Conservation (phyloP, 2,888 invertebrate genomes). For the Eupithecia centaureata region DNA sequence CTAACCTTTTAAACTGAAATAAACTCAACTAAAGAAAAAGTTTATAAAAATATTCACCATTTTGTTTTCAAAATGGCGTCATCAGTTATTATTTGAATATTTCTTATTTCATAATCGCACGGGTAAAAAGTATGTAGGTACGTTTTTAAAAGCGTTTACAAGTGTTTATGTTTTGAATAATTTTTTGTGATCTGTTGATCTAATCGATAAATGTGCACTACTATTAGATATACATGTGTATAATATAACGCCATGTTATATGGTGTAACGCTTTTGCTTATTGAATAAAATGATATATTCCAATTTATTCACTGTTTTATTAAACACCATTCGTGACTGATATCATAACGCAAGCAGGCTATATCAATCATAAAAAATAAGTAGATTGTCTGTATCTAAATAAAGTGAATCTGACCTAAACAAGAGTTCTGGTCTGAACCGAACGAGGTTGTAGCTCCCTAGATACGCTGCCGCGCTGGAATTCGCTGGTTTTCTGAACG, state of each 20-base stretch:
- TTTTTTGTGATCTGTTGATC: conserved; percentile 69
- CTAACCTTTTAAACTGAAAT: too few relatives aligned
- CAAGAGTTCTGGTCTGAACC: too few relatives aligned
- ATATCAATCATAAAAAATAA: too few relatives aligned
- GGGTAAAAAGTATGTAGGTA: conserved; percentile 45
- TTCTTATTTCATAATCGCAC: conserved; percentile 7
- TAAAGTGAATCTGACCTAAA: too few relatives aligned
- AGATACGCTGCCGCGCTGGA: too few relatives aligned
- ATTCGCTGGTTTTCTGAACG: too few relatives aligned
- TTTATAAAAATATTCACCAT: background rate
- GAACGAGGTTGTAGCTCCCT: too few relatives aligned
- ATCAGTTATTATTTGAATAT: background rate
- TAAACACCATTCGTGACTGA: conserved; percentile 8
- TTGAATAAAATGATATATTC: conserved; percentile 55
- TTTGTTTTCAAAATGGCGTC: conserved; percentile 1
- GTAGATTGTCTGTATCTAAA: too few relatives aligned
- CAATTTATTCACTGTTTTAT: conserved; percentile 46
- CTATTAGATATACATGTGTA: conserved; percentile 59
- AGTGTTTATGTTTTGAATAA: conserved; percentile 41
- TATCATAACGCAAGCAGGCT: too few relatives aligned
- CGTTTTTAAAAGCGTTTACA: conserved; percentile 39
- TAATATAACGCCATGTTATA: conserved; percentile 43
- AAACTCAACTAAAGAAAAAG: too few relatives aligned
- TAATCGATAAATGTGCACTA: conserved; percentile 71
- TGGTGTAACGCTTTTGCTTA: conserved; percentile 77